Conservation (phyloP, 2,113 vertebrate genomes). For the Entomyzon cyanotis region DNA sequence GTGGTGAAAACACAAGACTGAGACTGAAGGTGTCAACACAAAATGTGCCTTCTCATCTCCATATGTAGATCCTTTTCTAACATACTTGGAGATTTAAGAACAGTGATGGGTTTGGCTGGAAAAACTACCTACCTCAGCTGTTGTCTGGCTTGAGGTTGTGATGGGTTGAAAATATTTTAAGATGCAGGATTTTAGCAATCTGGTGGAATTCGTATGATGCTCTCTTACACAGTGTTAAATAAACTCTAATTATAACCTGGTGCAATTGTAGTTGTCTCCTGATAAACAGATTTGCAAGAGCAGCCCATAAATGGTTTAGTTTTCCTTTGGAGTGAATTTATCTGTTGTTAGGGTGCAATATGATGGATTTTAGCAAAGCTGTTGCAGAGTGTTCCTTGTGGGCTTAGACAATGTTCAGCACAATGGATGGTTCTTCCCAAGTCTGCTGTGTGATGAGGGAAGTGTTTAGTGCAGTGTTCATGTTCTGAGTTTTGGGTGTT, state of each 20-base stretch:
- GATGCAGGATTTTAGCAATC: background rate
- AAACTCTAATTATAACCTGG: background rate
- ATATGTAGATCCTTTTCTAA: fast-evolving
- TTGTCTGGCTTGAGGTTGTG: background rate
- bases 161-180: background rate
- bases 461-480: fast-evolving
- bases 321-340: background rate
- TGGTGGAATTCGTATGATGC: background rate
- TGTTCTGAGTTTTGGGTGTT: fast-evolving
- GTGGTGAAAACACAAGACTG: background rate
- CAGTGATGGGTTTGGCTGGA: background rate
- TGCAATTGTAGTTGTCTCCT: fast-evolving
- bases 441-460: background rate
- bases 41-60: fast-evolving
- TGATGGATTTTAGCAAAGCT: background rate
- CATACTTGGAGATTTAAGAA: fast-evolving
- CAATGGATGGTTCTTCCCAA: fast-evolving
- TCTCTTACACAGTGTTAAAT: background rate
- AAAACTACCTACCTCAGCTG: background rate
- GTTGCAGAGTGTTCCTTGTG: background rate
- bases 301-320: fast-evolving
- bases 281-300: background rate
- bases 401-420: background rate
- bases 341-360: background rate
- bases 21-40: background rate